These are phyloP conservation scores for Epinephelus lanceolatus DNA, from an alignment of 2,113 vertebrate species.

Conservation along the genomic window DNA sequence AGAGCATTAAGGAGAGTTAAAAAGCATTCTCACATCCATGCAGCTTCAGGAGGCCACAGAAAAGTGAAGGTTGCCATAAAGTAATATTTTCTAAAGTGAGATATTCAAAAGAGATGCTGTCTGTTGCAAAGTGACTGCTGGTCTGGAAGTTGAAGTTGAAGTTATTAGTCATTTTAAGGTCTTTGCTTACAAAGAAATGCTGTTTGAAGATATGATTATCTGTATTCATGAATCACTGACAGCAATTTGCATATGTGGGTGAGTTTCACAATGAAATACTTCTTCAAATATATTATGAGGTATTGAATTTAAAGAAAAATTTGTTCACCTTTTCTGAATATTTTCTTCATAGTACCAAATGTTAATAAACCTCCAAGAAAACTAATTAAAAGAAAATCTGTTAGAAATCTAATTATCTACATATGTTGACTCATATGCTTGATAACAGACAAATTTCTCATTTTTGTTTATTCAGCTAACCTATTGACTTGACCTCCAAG, in stretches of 20 bases:
- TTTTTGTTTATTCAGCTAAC: background rate
- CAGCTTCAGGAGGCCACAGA: constrained; percentile 35
- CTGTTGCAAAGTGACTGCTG: background rate
- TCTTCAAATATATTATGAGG: no score
- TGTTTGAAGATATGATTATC: background rate
- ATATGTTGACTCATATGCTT: no score
- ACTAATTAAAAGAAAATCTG: no score
- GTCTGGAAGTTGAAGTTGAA: constrained; percentile 4
- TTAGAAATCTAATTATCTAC: no score
- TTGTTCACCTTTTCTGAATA: no score
- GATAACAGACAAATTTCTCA: no score
- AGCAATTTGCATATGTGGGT: background rate
- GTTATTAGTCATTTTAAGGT: constrained; percentile 20
- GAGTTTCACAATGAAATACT: background rate
- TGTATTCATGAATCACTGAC: background rate
- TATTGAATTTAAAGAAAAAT: no score
- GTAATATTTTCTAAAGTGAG: constrained; percentile 16
- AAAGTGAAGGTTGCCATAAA: constrained; percentile 37
- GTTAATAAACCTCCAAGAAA: no score
- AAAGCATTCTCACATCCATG: constrained; percentile 27
- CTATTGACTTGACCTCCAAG: no score
- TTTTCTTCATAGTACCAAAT: no score
- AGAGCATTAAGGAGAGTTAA: constrained; percentile 34
- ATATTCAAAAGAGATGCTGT: background rate
- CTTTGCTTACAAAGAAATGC: background rate